Evolutionary conservation across 1,140 invertebrate species (phyloP), one percentile per base, ranked within the genome.

Genomic region (Chironomus striatipennis): DNA sequence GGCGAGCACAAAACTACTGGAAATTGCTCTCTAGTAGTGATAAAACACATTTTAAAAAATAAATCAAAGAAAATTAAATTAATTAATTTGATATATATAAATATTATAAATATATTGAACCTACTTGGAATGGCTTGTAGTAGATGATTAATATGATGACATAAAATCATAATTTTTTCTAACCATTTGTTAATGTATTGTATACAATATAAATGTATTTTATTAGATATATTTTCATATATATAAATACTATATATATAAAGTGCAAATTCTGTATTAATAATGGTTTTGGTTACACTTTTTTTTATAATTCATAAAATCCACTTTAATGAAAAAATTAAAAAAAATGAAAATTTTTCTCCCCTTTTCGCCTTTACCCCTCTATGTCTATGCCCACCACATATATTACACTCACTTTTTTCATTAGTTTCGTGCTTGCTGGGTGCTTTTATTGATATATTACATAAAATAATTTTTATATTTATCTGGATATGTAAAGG

Each of bases 381-480:
- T 57, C 47, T 57, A 57, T 57, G 12, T 57, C 12, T 57, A 57
- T 57, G 47, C 47, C 47, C 47, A 57, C 47, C 47, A 57, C n/a
- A 57, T 57, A 21, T 70, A 21, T 70, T 6, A 9, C 17, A 70
- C 24, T 34, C 20, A 18, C 65, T 70, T 70, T 70, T 70, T 70
- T 21, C 65, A 70, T 70, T 70, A 70, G 17, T 70, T 70, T 70
- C 65, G 65, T 70, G 65, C 65, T 70, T 70, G 65, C 65, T 70
- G 65, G 65, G 65, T 18, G 65, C 65, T 70, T 70, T 20, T 10
- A 18, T 18, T 70, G 9, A 10, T 10, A 17, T 67, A 67, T 17
- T 70, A 20, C 20, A 10, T 70, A 70, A 18, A 18, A 70, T 18
- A 18, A 70, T 18, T 10, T 20, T 70, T 20, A 70, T 18, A 70